Evolutionary conservation across 2,113 vertebrate species (phyloP).

Genomic region (Gyps fulvus): DNA sequence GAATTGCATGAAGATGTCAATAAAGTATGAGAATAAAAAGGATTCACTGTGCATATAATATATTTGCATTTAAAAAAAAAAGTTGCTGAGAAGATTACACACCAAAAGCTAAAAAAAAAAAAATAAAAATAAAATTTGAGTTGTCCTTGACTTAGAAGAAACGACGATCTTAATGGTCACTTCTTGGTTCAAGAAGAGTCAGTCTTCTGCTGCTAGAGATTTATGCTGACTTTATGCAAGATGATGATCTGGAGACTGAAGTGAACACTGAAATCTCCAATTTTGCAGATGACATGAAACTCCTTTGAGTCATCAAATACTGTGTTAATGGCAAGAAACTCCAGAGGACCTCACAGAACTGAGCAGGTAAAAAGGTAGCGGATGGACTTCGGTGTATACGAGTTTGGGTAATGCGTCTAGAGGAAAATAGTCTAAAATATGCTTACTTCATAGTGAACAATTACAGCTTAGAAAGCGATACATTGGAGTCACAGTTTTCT

Average conservation of each 20-base stretch:
- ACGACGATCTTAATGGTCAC: accelerated
- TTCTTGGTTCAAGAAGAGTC: neutral
- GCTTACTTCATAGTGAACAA: neutral
- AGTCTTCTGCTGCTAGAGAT: neutral
- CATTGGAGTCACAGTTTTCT: neutral
- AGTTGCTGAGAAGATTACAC: neutral
- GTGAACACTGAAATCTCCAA: neutral
- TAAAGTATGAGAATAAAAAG: neutral
- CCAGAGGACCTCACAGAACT: neutral
- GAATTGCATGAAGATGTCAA: neutral
- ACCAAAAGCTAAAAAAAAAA: neutral
- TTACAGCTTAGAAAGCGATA: neutral
- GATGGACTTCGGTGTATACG: accelerated
- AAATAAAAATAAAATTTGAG: neutral
- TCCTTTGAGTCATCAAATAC: neutral
- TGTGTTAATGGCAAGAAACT: neutral
- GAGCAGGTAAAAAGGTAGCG: neutral
- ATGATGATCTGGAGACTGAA: neutral
- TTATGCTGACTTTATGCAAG: neutral
- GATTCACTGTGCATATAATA: neutral
- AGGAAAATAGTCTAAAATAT: neutral
- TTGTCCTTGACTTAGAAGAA: neutral
- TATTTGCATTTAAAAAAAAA: neutral
- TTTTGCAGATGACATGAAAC: neutral
- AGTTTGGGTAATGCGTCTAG: neutral